Evolutionary conservation across 2,888 invertebrate genomes (phyloP).

Genomic region (Sceliomorpha sp.): DNA sequence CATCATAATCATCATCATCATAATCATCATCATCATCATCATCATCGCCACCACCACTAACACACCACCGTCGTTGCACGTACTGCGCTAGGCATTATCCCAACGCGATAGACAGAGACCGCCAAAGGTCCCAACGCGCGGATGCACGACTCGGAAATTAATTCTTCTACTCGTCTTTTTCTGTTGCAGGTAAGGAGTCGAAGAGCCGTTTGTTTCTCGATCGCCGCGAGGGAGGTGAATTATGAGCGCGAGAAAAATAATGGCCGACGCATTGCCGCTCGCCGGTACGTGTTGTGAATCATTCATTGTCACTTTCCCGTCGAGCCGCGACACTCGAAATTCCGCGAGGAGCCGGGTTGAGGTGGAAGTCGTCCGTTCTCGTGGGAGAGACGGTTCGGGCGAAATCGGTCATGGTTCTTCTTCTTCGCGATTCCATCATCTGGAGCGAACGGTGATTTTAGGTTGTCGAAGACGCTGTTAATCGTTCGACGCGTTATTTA

Average conservation of each 20-base stretch:
- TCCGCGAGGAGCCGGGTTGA: conserved; percentile 33
- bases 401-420: conserved; percentile 53
- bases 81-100: too few relatives aligned
- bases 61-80: too few relatives aligned
- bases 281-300: conserved; percentile 61
- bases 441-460: too few relatives aligned
- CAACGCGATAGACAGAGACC: not conserved
- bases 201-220: conserved; percentile 49
- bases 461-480: too few relatives aligned
- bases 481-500: too few relatives aligned
- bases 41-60: too few relatives aligned
- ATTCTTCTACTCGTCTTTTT: conserved; percentile 56
- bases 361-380: conserved; percentile 40
- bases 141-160: conserved; percentile 51
- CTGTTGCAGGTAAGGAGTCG: conserved; percentile 68
- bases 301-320: conserved; percentile 61
- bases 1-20: too few relatives aligned
- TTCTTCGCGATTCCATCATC: conserved; percentile 30
- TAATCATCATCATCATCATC: too few relatives aligned
- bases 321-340: conserved; percentile 52
- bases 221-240: conserved; percentile 58
- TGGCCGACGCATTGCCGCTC: conserved; percentile 48
- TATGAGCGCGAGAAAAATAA: conserved; percentile 59
- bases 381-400: conserved; percentile 43
- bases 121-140: conserved; percentile 20